A percentile compares a stretch with the other conserved stretches of the same genome.
Evolutionary conservation across 2,113 vertebrate genomes (phyloP).

Genomic region (Periophthalmus modestus): DNA sequence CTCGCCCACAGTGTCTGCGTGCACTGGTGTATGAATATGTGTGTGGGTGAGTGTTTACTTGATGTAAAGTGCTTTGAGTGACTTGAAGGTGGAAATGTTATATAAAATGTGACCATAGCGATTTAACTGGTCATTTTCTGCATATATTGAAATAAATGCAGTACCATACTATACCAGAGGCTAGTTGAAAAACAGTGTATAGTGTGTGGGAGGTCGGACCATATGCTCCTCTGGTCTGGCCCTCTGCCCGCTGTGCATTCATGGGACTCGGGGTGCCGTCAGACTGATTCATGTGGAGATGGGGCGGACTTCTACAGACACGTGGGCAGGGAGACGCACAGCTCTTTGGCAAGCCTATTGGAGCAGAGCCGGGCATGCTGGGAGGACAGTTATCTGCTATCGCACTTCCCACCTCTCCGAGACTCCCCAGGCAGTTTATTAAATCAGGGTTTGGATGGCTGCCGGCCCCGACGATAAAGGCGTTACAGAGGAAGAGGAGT

Average conservation of each 20-base stretch:
- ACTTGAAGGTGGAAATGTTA: too few relatives aligned
- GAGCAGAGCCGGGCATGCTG: conserved; percentile 50
- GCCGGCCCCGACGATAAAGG: conserved; percentile 65
- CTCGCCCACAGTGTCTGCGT: too few relatives aligned
- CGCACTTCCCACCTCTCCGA: conserved; percentile 58
- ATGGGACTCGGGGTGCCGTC: conserved; percentile 50
- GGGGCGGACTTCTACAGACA: conserved; percentile 46
- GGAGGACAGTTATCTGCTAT: conserved; percentile 71
- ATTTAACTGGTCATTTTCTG: not conserved
- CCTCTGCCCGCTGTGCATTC: conserved; percentile 37
- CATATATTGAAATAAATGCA: not conserved
- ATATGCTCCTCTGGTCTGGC: conserved; percentile 52
- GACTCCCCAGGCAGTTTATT: conserved; percentile 73
- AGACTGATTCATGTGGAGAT: conserved; percentile 51
- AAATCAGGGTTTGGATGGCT: conserved; percentile 69
- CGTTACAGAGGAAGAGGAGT: conserved; percentile 28
- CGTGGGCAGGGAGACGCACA: conserved; percentile 48
- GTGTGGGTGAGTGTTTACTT: too few relatives aligned
- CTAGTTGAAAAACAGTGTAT: not conserved
- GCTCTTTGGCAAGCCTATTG: conserved; percentile 55
- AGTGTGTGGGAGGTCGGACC: conserved; percentile 32
- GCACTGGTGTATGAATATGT: too few relatives aligned
- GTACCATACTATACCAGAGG: not conserved
- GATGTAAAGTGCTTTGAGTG: too few relatives aligned
- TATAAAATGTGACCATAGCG: not conserved